Evolutionary conservation across 2,888 invertebrate genomes (phyloP).

Genomic region (Andrena fulva): DNA sequence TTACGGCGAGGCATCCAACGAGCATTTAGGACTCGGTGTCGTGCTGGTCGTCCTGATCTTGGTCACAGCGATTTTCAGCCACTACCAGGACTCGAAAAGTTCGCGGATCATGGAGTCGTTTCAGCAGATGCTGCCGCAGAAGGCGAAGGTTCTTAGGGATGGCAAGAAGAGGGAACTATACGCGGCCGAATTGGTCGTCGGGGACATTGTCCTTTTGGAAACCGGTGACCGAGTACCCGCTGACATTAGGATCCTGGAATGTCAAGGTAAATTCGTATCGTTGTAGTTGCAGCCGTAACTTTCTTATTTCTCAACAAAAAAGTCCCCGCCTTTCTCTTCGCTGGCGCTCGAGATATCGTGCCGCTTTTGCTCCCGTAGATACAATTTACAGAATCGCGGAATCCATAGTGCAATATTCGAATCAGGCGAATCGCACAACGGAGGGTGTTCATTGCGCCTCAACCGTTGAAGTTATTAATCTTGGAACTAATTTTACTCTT

Average conservation of each 20-base stretch:
- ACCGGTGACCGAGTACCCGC: conserved; percentile 94
- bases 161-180: conserved; percentile 87
- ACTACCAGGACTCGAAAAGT: conserved; percentile 89
- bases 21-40: conserved; percentile 86
- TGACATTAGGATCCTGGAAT: conserved; percentile 91
- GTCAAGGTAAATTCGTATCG: conserved; percentile 85
- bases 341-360: conserved; percentile 38
- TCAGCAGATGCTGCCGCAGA: conserved; percentile 90
- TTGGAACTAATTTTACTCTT: no score
- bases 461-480: no score
- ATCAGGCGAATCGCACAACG: neutral
- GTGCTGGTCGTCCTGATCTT: conserved; percentile 87
- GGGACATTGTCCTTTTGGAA: conserved; percentile 92
- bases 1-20: conserved; percentile 59
- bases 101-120: conserved; percentile 93
- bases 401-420: neutral
- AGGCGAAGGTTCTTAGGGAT: conserved; percentile 89
- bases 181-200: conserved; percentile 89
- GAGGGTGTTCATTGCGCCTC: neutral
- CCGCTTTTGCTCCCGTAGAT: conserved; percentile 28
- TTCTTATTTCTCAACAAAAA: conserved; percentile 67
- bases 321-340: conserved; percentile 63
- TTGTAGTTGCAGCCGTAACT: conserved; percentile 46
- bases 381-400: conserved; percentile 7
- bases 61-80: conserved; percentile 88